Evolutionary conservation across 1,140 invertebrate species (phyloP), one percentile per base, ranked within the genome.

Genomic region (Drosophila asahinai): DNA sequence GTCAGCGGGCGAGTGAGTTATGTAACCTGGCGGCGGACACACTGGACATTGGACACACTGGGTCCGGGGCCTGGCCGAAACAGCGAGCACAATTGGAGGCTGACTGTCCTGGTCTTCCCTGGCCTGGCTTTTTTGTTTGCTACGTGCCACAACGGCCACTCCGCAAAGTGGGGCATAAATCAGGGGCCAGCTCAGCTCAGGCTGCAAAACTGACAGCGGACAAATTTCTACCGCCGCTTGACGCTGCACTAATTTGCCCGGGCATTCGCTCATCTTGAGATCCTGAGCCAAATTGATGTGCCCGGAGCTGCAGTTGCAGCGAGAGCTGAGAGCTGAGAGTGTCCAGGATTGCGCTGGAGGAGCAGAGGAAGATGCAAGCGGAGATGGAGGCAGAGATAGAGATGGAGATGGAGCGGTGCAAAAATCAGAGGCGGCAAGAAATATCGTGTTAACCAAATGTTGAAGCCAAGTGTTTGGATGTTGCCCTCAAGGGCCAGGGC

Each of bases 361-460:
- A 73, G 52, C 43, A 30, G 14, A 25, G 63, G 61, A 61, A 55
- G 43, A 43, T 48, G 49, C 3, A 61, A 51, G 49, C 14, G 38
- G 47, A 47, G 48, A 71, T 54, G 17, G 42, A 61, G 63, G n/a
- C 33, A 38, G 15, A 49, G 63, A 54, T 4, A 17, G 30, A 36
- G 40, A 36, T 25, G 22, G 22, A 25, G 22, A 25, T 25, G 52
- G 12, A 30, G 40, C n/a, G 15, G 38, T 30, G 67, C 51, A 67
- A 71, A 73, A 87, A 86, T 87, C 84, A 77, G 80, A 77, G 83
- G 77, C 77, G 83, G 83, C 72, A 77, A 83, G 67, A 67, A 72
- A 87, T 80, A 83, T 80, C 80, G 84, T 87, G 84, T 89, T 87
- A 87, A 87, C 84, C 83, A 77, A 87, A 87, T 87, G 83, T 84